Evolutionary conservation across 2,797 vertebrate species (phyloP).

Genomic region (Sebastes taczanowskii): DNA sequence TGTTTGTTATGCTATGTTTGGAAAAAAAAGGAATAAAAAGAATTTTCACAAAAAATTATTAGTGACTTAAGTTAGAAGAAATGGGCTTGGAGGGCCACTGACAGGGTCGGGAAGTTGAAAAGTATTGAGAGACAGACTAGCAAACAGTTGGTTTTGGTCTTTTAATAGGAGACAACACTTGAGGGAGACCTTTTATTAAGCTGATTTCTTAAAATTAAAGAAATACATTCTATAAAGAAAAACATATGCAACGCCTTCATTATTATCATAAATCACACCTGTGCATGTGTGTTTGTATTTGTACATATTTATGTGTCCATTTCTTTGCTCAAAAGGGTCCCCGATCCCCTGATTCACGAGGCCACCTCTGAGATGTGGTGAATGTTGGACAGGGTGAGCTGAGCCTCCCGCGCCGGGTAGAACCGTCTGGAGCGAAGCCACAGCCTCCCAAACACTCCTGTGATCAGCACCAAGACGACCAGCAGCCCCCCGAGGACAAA

Average conservation of each 20-base stretch:
- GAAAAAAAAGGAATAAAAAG: too few relatives aligned
- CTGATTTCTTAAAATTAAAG: conserved; percentile 39
- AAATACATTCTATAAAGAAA: background rate
- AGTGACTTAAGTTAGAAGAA: too few relatives aligned
- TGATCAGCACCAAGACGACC: conserved; percentile 78
- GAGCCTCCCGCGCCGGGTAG: conserved; percentile 80
- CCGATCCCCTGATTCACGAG: conserved; percentile 64
- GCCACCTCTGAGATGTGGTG: conserved; percentile 85
- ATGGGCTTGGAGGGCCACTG: too few relatives aligned
- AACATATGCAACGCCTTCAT: conserved; percentile 3
- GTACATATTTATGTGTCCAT: conserved; percentile 16
- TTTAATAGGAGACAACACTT: background rate
- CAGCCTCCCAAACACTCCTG: conserved; percentile 80
- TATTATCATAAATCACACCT: conserved; percentile 22
- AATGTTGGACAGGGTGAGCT: conserved; percentile 85
- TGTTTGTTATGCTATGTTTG: too few relatives aligned
- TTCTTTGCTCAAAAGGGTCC: background rate
- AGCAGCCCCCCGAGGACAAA: conserved; percentile 80
- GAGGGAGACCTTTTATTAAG: conserved; percentile 51
- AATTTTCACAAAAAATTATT: too few relatives aligned
- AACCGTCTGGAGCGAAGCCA: conserved; percentile 82
- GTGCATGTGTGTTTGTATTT: background rate
- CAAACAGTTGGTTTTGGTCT: background rate
- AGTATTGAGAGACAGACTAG: background rate
- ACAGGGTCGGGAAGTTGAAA: too few relatives aligned